Percentiles rank a stretch among this genome's conserved stretches.
phyloP scores from a whole-genome alignment of 2,888 invertebrate species.

The Melipona beecheii region DNA sequence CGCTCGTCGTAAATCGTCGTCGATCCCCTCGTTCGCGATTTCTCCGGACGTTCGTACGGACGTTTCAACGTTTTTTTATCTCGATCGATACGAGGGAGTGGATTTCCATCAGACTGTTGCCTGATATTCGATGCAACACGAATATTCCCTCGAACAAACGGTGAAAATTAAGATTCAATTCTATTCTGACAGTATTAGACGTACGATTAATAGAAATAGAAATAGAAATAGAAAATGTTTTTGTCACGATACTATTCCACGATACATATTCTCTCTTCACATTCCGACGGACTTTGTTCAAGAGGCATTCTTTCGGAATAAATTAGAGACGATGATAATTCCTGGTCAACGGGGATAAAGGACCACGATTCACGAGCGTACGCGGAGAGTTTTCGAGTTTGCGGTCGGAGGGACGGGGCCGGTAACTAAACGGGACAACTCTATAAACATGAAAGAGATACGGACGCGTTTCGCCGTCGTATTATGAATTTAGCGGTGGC shows the following conservation, averaged over 20 bases:
- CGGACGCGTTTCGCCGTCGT: slow-evolving; percentile 32
- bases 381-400: slow-evolving; percentile 4
- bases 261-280: neutral
- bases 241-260: neutral
- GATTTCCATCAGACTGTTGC: neutral
- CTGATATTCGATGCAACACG: neutral
- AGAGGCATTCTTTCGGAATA: neutral
- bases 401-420: slow-evolving; percentile 22
- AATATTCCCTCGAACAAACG: neutral
- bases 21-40: slow-evolving; percentile 46
- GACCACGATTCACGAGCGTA: neutral
- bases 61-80: slow-evolving; percentile 39
- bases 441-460: slow-evolving; percentile 58
- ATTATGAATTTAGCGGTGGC: slow-evolving; percentile 71
- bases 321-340: neutral
- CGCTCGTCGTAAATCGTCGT: slow-evolving; percentile 57
- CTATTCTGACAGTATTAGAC: neutral
- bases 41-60: slow-evolving; percentile 39
- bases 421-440: slow-evolving; percentile 42
- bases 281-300: neutral
- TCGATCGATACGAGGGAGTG: slow-evolving; percentile 10
- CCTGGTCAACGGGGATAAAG: neutral
- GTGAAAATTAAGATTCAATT: neutral
- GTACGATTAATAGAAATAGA: neutral
- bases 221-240: neutral